Base-by-base conservation (phyloP, 2,113 vertebrate genomes). In the Etheostoma spectabile region DNA sequence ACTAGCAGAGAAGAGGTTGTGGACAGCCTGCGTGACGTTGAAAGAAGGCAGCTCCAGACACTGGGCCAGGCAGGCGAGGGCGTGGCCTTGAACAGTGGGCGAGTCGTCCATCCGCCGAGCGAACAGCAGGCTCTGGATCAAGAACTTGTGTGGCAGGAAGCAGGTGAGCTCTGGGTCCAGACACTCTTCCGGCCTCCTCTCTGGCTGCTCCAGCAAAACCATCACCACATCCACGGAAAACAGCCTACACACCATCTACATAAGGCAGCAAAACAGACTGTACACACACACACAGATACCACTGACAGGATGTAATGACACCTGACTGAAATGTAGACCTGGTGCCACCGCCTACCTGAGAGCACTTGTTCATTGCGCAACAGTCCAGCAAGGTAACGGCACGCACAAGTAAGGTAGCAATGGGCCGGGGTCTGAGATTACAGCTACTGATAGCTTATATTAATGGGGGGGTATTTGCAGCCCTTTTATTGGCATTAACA, bases 161-260 rank as follows among this genome's bases (percentile, higher is more conserved):
- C 46, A 70, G 53, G 94, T 90, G 0, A 90, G 91, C 6, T 97
- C 95, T 0, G 75, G 66, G 5, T 95, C 86, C 45, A 95, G n/a
- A 6, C 92, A 85, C 14, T 64, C 81, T 4, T 94, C 94, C 0
- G 5, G n/a, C 0, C 18, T 89, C 69, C 96, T 94, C 89, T 98
- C 97, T 0, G 96, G 95, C 52, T 96, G 84, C 42, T 96, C 95
- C 91, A 99, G 79, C 53, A 99, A 90, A 77, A 96, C 96, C 88
- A 98, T 94, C 12, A 89, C 95, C 22, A 97, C 97, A 11, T 99
- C 98, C 30, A 99, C 93, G 8, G 97, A 96, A 85, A 99, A 98
- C 75, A 98, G 94, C 16, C 98, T 93, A 80, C 95, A 94, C 33
- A 93, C 92, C 72, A 95, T 93, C 98, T 99, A 83, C 67, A 85